These are phyloP conservation scores for Cladopsammia gracilis DNA, from an alignment of 64 coral and sea anemone species.

Conservation along the genomic window DNA sequence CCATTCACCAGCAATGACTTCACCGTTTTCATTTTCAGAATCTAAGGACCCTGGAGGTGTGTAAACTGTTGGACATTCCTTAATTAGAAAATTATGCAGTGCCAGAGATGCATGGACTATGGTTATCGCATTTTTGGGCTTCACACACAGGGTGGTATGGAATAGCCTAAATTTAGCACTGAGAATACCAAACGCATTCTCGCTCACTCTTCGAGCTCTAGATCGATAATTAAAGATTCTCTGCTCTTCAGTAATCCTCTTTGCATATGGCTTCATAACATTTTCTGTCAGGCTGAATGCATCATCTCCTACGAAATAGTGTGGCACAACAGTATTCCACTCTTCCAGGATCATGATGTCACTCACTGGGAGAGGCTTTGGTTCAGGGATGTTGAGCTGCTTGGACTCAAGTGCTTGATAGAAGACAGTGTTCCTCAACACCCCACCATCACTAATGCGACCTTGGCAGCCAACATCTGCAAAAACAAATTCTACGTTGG, in stretches of 20 bases:
- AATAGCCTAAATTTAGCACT: conserved; percentile 42
- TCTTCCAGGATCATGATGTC: no score
- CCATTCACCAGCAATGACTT: conserved; percentile 12
- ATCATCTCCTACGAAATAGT: no score
- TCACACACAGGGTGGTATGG: conserved; percentile 40
- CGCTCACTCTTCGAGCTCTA: conserved; percentile 47
- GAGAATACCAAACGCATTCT: conserved; percentile 66
- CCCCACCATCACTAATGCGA: conserved; percentile 69
- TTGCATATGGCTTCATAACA: no score
- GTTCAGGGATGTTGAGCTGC: no score
- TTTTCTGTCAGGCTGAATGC: no score
- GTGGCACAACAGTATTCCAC: no score
- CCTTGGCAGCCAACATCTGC: conserved; percentile 76
- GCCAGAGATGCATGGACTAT: conserved; percentile 44
- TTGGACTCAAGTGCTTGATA: not conserved
- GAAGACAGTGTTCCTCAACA: conserved; percentile 38
- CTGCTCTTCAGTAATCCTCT: no score
- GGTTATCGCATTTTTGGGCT: conserved; percentile 51
- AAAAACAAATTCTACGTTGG: conserved; percentile 55
- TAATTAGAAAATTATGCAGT: conserved; percentile 53
- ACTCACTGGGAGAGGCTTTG: no score
- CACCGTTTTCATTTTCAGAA: conserved; percentile 45
- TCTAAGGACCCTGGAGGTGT: conserved; percentile 19
- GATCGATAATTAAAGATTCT: not conserved
- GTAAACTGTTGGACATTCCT: conserved; percentile 21